Evolutionary conservation across 1,140 invertebrate genomes (phyloP).

Genomic region (Drosophila aff.): DNA sequence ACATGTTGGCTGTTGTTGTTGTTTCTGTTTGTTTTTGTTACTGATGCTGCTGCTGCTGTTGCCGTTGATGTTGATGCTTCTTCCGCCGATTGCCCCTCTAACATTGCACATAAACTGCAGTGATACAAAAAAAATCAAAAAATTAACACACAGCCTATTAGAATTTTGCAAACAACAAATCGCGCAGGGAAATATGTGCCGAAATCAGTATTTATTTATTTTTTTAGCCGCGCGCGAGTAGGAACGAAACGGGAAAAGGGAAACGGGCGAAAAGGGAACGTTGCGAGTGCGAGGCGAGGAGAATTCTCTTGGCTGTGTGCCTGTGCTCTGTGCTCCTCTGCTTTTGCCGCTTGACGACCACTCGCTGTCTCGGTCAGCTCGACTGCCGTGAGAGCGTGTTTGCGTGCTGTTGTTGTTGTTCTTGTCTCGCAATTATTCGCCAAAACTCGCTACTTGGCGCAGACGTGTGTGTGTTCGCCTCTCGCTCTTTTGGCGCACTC

Average conservation of each 20-base stretch:
- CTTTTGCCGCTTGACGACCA: slow-evolving; percentile 42
- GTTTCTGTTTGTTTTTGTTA: slow-evolving; percentile 31
- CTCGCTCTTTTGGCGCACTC: slow-evolving; percentile 32
- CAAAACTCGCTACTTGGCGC: slow-evolving; percentile 30
- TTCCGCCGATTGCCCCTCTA: slow-evolving; percentile 61
- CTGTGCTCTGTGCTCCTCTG: slow-evolving; percentile 9
- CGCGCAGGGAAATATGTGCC: slow-evolving; percentile 13
- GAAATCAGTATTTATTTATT: slow-evolving; percentile 50
- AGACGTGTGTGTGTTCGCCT: slow-evolving; percentile 35
- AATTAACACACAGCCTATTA: slow-evolving; percentile 23
- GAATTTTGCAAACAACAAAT: slow-evolving; percentile 19
- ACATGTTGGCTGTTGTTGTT: slow-evolving; percentile 40
- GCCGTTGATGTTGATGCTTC: slow-evolving; percentile 19
- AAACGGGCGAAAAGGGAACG: slow-evolving; percentile 30
- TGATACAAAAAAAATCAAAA: slow-evolving; percentile 19
- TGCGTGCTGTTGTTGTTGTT: slow-evolving; percentile 14
- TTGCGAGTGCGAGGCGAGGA: slow-evolving; percentile 10
- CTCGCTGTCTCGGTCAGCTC: slow-evolving; percentile 11
- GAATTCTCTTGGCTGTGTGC: slow-evolving; percentile 25
- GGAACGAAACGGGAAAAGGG: slow-evolving; percentile 16
- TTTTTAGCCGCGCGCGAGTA: slow-evolving; percentile 45
- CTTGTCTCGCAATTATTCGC: slow-evolving; percentile 41
- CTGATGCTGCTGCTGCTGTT: slow-evolving; percentile 34
- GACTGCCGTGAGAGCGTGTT: slow-evolving; percentile 8
- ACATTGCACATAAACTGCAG: slow-evolving; percentile 71